These are phyloP conservation scores for Diglossa cyanea DNA, from an alignment of 2,797 vertebrate genomes.

Conservation along the genomic window DNA sequence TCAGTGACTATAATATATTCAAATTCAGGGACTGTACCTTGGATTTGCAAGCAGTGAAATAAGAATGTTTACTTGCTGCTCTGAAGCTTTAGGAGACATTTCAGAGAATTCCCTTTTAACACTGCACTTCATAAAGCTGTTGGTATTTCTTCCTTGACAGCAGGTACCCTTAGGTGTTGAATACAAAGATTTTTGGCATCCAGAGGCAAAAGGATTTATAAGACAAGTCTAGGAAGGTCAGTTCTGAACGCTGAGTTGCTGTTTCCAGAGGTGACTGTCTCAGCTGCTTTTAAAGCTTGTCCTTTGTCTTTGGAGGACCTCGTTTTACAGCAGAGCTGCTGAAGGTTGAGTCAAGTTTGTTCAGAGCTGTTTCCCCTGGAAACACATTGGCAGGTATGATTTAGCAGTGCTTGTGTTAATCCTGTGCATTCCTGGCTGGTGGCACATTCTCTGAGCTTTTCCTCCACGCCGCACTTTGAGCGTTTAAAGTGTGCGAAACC, in stretches of 20 bases:
- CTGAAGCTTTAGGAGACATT: not conserved
- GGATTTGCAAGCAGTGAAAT: not conserved
- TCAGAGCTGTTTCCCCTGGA: slow-evolving; percentile 46
- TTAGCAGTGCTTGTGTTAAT: slow-evolving; percentile 41
- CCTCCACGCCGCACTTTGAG: not conserved
- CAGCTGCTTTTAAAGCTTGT: not conserved
- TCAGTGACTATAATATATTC: not conserved
- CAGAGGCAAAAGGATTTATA: not conserved
- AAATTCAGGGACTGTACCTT: not conserved
- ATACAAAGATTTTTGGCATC: not conserved
- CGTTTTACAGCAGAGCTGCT: not conserved
- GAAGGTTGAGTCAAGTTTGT: slow-evolving; percentile 38
- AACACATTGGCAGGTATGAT: not conserved
- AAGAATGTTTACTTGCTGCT: not conserved
- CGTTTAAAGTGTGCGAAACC: not conserved
- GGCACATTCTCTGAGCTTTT: not conserved
- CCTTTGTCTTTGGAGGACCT: not conserved
- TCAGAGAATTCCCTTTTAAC: not conserved
- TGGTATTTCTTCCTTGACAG: not conserved
- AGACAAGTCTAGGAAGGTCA: not conserved
- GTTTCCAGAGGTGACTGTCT: not conserved
- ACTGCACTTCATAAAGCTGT: not conserved
- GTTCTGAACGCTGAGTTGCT: not conserved
- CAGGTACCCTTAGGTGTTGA: not conserved
- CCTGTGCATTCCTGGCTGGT: not conserved